Base-by-base conservation (phyloP, 2,113 vertebrate genomes). In the Bagarius yarrelli region DNA sequence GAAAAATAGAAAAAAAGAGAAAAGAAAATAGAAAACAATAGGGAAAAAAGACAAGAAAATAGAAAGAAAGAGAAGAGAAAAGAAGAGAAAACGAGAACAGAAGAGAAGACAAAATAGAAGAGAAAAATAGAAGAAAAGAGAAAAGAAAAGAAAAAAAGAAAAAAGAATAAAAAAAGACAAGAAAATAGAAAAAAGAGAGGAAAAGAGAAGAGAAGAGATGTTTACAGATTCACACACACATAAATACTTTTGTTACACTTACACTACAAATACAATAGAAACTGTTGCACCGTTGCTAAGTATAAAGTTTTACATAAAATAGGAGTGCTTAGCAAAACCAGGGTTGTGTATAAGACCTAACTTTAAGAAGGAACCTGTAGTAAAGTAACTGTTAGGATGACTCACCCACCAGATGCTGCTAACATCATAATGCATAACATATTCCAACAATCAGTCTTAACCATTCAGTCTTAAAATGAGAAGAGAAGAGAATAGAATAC, bases 211-310 rank as follows among this genome's bases (percentile, higher is more conserved):
- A 59, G 8, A 13, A 23, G 19, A n/a, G 32, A 40, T 44, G 18
- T 18, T 36, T 3, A 67, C 19, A 67, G 9, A 67, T 3, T 44
- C 66, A 69, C 36, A 71, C 44, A 71, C 40, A 47, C n/a, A 70
- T 36, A 27, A 40, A 50, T 40, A 25, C 32, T n/a, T 32, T 40
- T 63, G 73, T 85, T 81, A 70, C 83, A 70, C n/a, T 71, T 60
- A 60, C 60, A 36, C 57, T 36, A 63, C 34, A n/a, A n/a, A n/a
- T n/a, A n/a, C n/a, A n/a, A n/a, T n/a, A n/a, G n/a, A n/a, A 76
- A 76, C 40, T 61, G 36, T 27, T 47, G 36, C 23, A 47, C 4
- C n/a, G 30, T 19, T 47, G 15, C 74, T 76, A 36, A 47, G 18
- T 3, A 25, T 76, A 60, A 44, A 27, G 36, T 44, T 61, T 44